Percentiles rank a stretch among this genome's conserved stretches.
Conservation (phyloP, 2,113 vertebrate species). For the Tyrannus savana region DNA sequence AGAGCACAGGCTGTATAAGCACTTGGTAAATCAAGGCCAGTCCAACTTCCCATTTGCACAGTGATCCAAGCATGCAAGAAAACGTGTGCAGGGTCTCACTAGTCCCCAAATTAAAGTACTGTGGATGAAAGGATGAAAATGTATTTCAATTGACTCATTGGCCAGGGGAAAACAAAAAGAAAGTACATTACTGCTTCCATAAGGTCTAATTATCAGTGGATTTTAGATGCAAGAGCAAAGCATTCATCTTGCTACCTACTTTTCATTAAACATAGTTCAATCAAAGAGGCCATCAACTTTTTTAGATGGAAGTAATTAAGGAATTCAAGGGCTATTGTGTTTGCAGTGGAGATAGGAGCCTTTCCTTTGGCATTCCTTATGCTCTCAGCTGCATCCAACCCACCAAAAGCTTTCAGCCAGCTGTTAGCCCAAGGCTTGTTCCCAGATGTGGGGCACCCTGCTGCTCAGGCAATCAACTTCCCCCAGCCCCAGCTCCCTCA, state of each 20-base stretch:
- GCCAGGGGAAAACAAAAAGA: background rate
- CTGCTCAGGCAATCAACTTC: background rate
- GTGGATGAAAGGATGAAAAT: background rate
- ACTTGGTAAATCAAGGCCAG: background rate
- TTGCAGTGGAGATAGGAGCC: background rate
- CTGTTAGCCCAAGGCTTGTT: background rate
- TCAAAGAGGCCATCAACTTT: background rate
- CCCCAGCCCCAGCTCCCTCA: background rate
- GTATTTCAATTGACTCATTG: background rate
- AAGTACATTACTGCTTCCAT: background rate
- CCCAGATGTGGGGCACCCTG: background rate
- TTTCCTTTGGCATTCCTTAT: background rate
- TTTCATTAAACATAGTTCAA: background rate
- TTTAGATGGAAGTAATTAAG: background rate
- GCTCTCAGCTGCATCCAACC: background rate
- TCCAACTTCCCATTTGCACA: background rate
- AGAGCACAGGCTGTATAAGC: background rate
- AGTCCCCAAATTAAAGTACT: background rate
- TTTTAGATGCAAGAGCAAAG: background rate
- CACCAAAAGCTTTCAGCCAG: background rate
- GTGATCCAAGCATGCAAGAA: background rate
- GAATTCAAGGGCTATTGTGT: background rate
- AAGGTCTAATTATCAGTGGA: background rate
- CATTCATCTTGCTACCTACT: background rate
- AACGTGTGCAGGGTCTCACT: rapidly evolving